A percentile compares a stretch with the other conserved stretches of the same genome.
Evolutionary conservation across 2,888 invertebrate species (phyloP).

Genomic region (Thyatira batis): DNA sequence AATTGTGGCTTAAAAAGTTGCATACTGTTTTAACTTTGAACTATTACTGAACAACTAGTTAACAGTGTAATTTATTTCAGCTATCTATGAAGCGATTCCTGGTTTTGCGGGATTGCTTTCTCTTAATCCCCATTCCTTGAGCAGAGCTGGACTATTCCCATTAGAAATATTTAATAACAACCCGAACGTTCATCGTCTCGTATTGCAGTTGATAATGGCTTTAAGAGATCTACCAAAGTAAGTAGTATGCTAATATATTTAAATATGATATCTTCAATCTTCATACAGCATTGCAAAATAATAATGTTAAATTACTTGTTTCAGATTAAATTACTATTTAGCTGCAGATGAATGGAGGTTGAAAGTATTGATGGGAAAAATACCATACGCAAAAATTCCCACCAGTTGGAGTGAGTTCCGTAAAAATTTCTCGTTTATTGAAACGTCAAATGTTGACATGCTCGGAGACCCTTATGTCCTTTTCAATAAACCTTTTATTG

Average conservation of each 20-base stretch:
- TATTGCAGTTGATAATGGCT: conserved; percentile 78
- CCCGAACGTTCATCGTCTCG: conserved; percentile 69
- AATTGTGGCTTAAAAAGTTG: too few species aligned
- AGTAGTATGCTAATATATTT: conserved; percentile 28
- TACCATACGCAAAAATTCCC: conserved; percentile 54
- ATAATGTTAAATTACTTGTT: conserved; percentile 23
- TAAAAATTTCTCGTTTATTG: conserved; percentile 69
- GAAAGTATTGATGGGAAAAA: conserved; percentile 64
- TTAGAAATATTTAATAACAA: conserved; percentile 67
- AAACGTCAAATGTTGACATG: conserved; percentile 73
- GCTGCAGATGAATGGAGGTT: conserved; percentile 82
- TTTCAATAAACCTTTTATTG: conserved; percentile 80
- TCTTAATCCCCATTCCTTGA: conserved; percentile 76
- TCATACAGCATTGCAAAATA: conserved; percentile 3
- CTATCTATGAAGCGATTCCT: conserved; percentile 79
- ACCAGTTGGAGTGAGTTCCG: conserved; percentile 79
- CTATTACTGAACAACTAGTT: background rate
- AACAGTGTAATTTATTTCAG: conserved; percentile 46
- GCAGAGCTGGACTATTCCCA: conserved; percentile 70
- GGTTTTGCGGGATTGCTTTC: conserved; percentile 78
- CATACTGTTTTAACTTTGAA: background rate
- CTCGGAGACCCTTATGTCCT: conserved; percentile 76
- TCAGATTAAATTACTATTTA: conserved; percentile 79
- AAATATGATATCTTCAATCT: background rate
- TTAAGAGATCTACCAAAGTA: conserved; percentile 80